Evolutionary conservation across 2,888 invertebrate genomes (phyloP).

Genomic region (Pheosia gnoma): DNA sequence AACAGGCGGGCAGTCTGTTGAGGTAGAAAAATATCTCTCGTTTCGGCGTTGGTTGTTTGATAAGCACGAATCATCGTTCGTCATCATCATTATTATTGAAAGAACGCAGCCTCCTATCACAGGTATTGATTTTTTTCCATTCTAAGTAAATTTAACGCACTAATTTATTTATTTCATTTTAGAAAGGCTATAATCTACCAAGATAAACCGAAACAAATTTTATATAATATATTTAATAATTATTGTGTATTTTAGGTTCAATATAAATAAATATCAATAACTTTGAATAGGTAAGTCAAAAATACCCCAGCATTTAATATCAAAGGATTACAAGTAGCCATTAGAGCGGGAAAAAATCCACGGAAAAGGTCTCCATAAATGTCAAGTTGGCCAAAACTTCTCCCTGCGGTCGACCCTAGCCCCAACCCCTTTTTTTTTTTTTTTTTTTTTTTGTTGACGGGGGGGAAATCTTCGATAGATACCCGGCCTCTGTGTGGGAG

Average conservation of each 20-base stretch:
- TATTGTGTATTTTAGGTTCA: not conserved
- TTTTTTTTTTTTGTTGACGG: too few species aligned
- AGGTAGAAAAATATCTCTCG: not conserved
- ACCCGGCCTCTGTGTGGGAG: too few species aligned
- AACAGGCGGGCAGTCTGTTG: not conserved
- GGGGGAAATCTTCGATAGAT: too few species aligned
- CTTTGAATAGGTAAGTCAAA: not conserved
- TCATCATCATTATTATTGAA: too few species aligned
- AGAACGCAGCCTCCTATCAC: too few species aligned
- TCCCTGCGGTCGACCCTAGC: conserved; percentile 10
- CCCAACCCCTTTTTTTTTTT: too few species aligned
- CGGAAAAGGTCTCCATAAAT: conserved; percentile 28
- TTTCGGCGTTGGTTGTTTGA: not conserved
- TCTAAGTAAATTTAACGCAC: too few species aligned
- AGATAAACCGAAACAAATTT: not conserved
- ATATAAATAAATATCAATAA: not conserved
- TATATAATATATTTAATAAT: not conserved
- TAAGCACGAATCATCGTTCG: too few species aligned
- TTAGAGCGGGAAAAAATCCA: conserved; percentile 18
- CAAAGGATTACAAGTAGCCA: conserved; percentile 16
- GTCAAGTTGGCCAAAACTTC: conserved; percentile 29
- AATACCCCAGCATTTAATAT: conserved; percentile 9
- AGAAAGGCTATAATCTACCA: too few species aligned
- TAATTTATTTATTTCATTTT: too few species aligned
- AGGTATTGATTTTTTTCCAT: too few species aligned